phyloP scores from a whole-genome alignment of 2,888 invertebrate genomes.

The Polia nebulosa region DNA sequence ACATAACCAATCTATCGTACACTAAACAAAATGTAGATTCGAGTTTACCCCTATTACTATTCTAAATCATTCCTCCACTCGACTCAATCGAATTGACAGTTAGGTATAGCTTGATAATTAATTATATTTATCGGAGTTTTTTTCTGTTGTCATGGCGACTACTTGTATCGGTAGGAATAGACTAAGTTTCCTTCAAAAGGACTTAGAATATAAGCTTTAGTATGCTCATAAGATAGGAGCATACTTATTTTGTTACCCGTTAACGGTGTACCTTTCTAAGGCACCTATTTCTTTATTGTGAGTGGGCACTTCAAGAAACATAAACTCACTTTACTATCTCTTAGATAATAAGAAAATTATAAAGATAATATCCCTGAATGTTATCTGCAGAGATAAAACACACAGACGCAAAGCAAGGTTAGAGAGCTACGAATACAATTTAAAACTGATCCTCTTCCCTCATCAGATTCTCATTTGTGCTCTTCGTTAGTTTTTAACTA shows the following conservation, averaged over 20 bases:
- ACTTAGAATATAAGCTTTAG: neutral
- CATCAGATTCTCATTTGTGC: neutral
- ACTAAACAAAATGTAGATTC: neutral
- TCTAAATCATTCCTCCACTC: neutral
- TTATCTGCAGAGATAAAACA: slow-evolving; percentile 14
- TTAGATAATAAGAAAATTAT: neutral
- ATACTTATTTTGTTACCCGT: neutral
- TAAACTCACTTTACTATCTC: neutral
- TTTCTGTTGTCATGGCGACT: neutral
- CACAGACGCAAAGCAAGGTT: neutral
- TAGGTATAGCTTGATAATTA: neutral
- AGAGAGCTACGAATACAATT: slow-evolving; percentile 1
- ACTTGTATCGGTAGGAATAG: too few species aligned
- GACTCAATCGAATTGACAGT: neutral
- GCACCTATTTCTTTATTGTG: neutral
- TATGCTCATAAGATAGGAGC: neutral
- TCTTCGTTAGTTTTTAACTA: neutral
- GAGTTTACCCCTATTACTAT: neutral
- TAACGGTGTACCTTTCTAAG: neutral
- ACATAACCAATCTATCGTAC: too few species aligned
- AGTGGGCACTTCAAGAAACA: too few species aligned
- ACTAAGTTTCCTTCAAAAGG: neutral
- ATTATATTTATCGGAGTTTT: neutral
- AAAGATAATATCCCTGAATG: slow-evolving; percentile 3
- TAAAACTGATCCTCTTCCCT: neutral